Base-by-base conservation (phyloP, 2,797 vertebrate genomes). In the Steatocranus sp. region DNA sequence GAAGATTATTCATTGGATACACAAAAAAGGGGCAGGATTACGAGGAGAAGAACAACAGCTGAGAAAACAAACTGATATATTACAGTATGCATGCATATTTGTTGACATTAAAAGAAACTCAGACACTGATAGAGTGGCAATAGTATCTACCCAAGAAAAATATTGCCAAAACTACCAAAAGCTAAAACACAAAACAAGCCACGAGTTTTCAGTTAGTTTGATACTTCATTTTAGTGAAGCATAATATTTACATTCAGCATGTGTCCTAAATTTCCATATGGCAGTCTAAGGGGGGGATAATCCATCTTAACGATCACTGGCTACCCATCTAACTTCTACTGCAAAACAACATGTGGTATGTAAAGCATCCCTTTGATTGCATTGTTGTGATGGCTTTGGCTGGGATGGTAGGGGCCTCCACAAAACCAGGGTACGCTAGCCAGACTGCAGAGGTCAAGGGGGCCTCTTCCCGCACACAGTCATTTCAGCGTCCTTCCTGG, bases 321-420 rank as follows among this genome's bases (percentile, higher is more conserved):
- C 81, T 80, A 83, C 88, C 84, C 78, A 66, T 93, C 86, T 92
- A 87, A 94, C 92, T 93, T 91, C 92, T 92, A 88, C 88, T 17
- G 34, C 84, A 90, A 92, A 95, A 94, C 94, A 95, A 93, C 93
- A 95, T 90, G 92, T 94, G 94, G 91, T 90, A 92, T 91, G 91
- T 91, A 88, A 93, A 94, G 91, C 86, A 94, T 93, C 76, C 84
- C 92, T 94, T 93, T 95, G 93, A 95, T 94, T 93, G 86, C 68
- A 90, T 94, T 94, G 93, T 95, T 86, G 81, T 36, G 63, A 49
- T 56, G 74, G 80, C 84, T 84, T 90, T 81, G 84, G 83, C 66
- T 84, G 87, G 50, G 82, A 74, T 51, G 79, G 80, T 5, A 27
- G 87, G 81, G 82, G 61, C 75, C 89, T 88, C 77, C 53, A 23